phyloP scores from a whole-genome alignment of 2,797 vertebrate species.

The Eulemur albifrons region DNA sequence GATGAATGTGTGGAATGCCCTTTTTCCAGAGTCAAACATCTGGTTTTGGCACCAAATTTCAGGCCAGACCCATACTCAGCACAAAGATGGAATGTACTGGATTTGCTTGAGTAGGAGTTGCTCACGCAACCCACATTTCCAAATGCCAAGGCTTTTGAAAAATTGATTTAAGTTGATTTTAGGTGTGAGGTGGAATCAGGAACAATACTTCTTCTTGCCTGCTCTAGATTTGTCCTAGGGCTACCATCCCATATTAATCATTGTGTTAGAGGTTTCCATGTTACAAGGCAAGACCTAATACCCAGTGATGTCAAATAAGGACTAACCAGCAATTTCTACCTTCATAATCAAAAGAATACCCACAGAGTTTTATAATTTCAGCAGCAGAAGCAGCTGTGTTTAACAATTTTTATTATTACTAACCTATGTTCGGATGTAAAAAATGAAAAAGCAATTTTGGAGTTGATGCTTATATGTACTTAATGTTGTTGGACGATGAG shows the following conservation, averaged over 20 bases:
- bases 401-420: not conserved
- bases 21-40: conserved; percentile 69
- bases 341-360: not conserved
- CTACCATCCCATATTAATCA: not conserved
- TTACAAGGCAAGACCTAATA: not conserved
- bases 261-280: not conserved
- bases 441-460: not conserved
- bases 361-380: not conserved
- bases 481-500: not conserved
- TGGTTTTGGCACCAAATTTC: conserved; percentile 66
- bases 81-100: conserved; percentile 59
- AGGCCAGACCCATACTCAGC: conserved; percentile 35
- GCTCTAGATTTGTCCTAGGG: not conserved
- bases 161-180: conserved; percentile 45
- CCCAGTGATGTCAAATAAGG: not conserved
- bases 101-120: conserved; percentile 51
- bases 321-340: not conserved
- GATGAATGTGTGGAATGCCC: conserved; percentile 68
- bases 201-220: not conserved
- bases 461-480: not conserved
- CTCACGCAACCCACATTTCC: conserved; percentile 52
- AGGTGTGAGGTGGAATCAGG: conserved; percentile 23
- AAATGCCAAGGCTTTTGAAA: conserved; percentile 31
- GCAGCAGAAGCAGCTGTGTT: not conserved
- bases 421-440: not conserved